phyloP scores from a whole-genome alignment of 2,113 vertebrate species.

The Blennius ocellaris region DNA sequence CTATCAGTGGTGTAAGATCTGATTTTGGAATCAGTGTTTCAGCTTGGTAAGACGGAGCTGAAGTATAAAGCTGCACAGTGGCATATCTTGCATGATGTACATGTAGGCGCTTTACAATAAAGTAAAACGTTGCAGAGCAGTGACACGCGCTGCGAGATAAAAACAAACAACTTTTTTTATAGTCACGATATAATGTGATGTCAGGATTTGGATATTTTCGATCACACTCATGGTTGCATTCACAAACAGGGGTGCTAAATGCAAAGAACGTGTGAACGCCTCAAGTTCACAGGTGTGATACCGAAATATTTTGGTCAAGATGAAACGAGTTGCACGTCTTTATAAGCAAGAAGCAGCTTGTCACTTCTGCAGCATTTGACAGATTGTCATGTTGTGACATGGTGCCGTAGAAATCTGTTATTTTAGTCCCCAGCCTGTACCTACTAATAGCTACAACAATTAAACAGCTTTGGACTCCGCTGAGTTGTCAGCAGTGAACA shows the following conservation, averaged over 20 bases:
- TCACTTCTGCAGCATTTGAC: slow-evolving; percentile 20
- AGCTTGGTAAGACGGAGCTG: not conserved
- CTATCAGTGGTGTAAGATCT: slow-evolving; percentile 16
- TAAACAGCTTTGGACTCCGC: slow-evolving; percentile 40
- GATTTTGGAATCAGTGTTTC: slow-evolving; percentile 18
- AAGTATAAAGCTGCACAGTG: not conserved
- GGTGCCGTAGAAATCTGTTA: slow-evolving; percentile 40
- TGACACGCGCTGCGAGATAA: too few species aligned
- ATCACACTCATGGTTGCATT: not conserved
- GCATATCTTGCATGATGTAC: not conserved
- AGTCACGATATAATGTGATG: too few species aligned
- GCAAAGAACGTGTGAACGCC: not conserved
- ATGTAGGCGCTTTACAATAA: too few species aligned
- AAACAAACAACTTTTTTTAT: too few species aligned
- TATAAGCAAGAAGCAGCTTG: not conserved
- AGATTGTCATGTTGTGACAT: slow-evolving; percentile 28
- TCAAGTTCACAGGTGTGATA: not conserved
- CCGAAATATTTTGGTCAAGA: not conserved
- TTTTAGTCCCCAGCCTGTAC: slow-evolving; percentile 32
- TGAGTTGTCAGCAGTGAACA: slow-evolving; percentile 13
- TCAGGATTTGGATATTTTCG: too few species aligned
- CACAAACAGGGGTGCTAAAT: slow-evolving; percentile 2
- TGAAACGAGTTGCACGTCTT: not conserved
- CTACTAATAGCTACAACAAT: slow-evolving; percentile 54
- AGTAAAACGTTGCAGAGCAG: too few species aligned